Conservation (phyloP, 2,888 invertebrate species). For the Eristalis arbustorum region DNA sequence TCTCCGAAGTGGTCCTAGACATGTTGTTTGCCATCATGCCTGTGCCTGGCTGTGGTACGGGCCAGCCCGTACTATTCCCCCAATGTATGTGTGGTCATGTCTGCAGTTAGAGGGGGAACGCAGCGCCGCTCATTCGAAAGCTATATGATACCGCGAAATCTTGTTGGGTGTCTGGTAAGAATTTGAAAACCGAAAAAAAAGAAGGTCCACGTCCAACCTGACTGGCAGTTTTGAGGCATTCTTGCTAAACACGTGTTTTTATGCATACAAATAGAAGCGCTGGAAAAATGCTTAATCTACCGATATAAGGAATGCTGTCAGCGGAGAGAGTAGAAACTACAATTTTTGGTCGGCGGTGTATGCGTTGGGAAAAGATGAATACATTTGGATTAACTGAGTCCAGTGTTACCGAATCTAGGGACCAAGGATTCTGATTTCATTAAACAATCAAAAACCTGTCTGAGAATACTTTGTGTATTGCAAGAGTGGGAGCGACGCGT, state of each 20-base stretch:
- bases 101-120: conserved; percentile 32
- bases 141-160: conserved; percentile 66
- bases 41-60: conserved; percentile 52
- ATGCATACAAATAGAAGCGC: conserved; percentile 49
- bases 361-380: not conserved
- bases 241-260: conserved; percentile 60
- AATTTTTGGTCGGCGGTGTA: not conserved
- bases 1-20: conserved; percentile 65
- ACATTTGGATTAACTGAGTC: too few species aligned
- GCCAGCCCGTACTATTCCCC: conserved; percentile 11
- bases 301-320: conserved; percentile 28
- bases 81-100: conserved; percentile 25
- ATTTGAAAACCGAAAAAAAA: conserved; percentile 37
- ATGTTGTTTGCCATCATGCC: conserved; percentile 57
- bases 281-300: not conserved
- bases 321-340: not conserved
- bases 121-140: conserved; percentile 27
- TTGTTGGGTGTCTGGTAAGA: conserved; percentile 50
- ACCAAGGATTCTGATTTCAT: too few species aligned
- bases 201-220: conserved; percentile 38
- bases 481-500: too few species aligned
- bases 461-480: too few species aligned
- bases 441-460: too few species aligned
- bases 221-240: conserved; percentile 45
- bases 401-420: too few species aligned